Percentiles rank a stretch among this genome's conserved stretches.
Conservation (phyloP, 2,888 invertebrate species). For the Sinelater perroti region DNA sequence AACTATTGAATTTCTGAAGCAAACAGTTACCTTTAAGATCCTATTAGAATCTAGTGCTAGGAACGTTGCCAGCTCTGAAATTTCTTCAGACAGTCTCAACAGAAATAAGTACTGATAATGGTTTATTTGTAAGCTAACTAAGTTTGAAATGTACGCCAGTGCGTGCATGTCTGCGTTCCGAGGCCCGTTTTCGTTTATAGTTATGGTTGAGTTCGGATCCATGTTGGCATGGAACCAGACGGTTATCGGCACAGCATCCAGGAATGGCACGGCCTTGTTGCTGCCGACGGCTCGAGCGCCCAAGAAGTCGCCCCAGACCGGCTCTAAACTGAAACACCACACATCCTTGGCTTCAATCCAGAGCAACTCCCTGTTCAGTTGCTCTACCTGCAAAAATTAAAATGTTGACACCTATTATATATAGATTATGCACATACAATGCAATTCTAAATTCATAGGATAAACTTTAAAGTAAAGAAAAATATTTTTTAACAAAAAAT, state of each 20-base stretch:
- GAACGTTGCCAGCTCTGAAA: slow-evolving; percentile 82
- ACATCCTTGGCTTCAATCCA: slow-evolving; percentile 89
- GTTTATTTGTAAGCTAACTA: slow-evolving; percentile 90
- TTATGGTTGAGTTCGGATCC: slow-evolving; percentile 58
- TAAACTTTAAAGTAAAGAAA: too few relatives aligned
- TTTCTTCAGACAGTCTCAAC: slow-evolving; percentile 81
- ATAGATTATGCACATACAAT: slow-evolving; percentile 5
- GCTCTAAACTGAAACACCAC: slow-evolving; percentile 89
- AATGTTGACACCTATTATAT: slow-evolving; percentile 1
- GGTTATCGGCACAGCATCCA: slow-evolving; percentile 88
- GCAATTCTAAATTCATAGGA: neutral
- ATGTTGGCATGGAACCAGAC: slow-evolving; percentile 76
- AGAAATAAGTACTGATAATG: slow-evolving; percentile 94
- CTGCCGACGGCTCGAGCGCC: slow-evolving; percentile 81
- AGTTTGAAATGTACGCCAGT: slow-evolving; percentile 81
- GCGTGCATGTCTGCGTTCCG: slow-evolving; percentile 77
- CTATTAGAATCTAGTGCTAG: slow-evolving; percentile 79
- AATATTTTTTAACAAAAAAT: too few relatives aligned
- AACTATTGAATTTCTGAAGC: neutral
- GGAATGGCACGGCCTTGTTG: slow-evolving; percentile 78
- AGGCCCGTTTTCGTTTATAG: slow-evolving; percentile 34
- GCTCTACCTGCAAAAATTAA: slow-evolving; percentile 49
- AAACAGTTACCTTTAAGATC: slow-evolving; percentile 66
- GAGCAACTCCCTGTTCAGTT: slow-evolving; percentile 60
- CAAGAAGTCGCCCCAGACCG: slow-evolving; percentile 92